Evolutionary conservation across 2,113 vertebrate genomes (phyloP), one percentile per base, ranked within the genome.

Genomic region (Larimichthys crocea): DNA sequence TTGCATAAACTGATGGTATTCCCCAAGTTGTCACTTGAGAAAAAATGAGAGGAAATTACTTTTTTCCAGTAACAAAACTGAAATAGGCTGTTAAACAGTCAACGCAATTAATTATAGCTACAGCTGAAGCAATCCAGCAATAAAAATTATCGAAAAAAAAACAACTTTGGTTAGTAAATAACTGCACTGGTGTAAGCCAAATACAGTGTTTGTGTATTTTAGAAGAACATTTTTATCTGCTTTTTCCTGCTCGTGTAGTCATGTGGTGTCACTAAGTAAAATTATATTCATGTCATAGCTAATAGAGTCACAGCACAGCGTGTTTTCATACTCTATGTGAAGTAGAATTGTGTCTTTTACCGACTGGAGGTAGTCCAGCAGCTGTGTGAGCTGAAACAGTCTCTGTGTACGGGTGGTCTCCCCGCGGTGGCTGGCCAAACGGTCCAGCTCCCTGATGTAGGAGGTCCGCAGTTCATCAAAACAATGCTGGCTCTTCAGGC

Each of bases 391-490:
- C 92, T 99, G 97, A 88, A 97, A 98, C 94, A 99, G 97, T 11
- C 98, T 95, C 78, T 96, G 94, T 15, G 96, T 96, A 74, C 96
- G 97, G 92, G 96, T 97, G 92, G 96, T 96, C 93, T 97, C 97
- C 80, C 96, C 96, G 79, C 95, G 95, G 93, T 95, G 95, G 86
- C 96, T 96, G 35, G 97, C 97, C 92, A 99, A 96, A 42, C 97
- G 97, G 88, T 98, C 97, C 35, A 99, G 95, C 92, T 99, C 97
- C 89, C 97, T 98, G 79, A 99, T 97, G 94, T 99, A 99, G 93
- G 97, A 98, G 96, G 96, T 96, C 89, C 98, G 96, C 88, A 99
- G 96, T 88, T 99, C 96, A 87, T 99, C 97, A 52, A 99, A 99
- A 91, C 96, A 97, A 57, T 94, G 96, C 94, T 99, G 98, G 88